phyloP scores from a whole-genome alignment of 2,113 vertebrate genomes.

The Microtus richardsoni region DNA sequence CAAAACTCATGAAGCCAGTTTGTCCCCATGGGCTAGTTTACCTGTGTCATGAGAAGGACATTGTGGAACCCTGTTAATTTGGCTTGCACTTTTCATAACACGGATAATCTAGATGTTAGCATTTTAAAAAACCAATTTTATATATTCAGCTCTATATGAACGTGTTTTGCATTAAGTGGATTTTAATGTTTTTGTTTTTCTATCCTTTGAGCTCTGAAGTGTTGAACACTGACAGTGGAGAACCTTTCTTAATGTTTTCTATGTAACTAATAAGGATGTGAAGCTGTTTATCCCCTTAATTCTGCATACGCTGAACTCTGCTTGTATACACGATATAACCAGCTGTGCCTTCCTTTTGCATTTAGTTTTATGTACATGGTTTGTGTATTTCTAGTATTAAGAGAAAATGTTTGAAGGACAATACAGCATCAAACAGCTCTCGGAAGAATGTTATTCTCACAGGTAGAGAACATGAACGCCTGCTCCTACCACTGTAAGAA shows the following conservation, averaged over 20 bases:
- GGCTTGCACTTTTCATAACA: conserved; percentile 91
- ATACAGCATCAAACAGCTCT: conserved; percentile 89
- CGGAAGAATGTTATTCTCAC: conserved; percentile 88
- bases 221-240: conserved; percentile 89
- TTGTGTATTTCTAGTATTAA: conserved; percentile 93
- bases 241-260: conserved; percentile 86
- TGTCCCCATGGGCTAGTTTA: conserved; percentile 84
- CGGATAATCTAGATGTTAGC: conserved; percentile 87
- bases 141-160: conserved; percentile 87
- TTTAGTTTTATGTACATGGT: conserved; percentile 92
- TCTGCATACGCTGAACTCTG: conserved; percentile 91
- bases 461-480: conserved; percentile 82
- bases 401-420: conserved; percentile 87
- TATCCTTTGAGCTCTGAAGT: conserved; percentile 86
- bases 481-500: conserved; percentile 88
- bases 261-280: conserved; percentile 89
- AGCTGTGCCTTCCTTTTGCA: conserved; percentile 96
- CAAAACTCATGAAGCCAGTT: conserved; percentile 80
- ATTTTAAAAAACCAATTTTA: conserved; percentile 87
- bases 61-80: conserved; percentile 86
- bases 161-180: conserved; percentile 90
- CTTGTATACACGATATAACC: conserved; percentile 93
- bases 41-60: conserved; percentile 88
- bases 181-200: conserved; percentile 87
- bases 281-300: conserved; percentile 86